Base-by-base conservation (phyloP, 2,797 vertebrate genomes). In the Decapterus maruadsi region DNA sequence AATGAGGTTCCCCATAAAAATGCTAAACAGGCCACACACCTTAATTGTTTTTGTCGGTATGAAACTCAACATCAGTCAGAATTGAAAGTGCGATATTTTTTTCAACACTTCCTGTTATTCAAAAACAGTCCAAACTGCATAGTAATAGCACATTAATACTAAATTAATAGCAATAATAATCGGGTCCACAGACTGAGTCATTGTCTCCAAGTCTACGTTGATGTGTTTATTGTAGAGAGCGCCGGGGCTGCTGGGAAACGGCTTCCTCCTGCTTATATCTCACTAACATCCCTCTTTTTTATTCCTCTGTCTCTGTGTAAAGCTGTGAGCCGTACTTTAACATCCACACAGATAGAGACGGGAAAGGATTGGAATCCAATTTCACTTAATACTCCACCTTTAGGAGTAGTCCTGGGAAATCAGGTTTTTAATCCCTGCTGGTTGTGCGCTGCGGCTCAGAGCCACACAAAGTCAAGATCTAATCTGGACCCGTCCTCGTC, bases 351-450 rank as follows among this genome's bases (percentile, higher is more conserved):
- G 66, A 83, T 72, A 77, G 61, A 81, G 70, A 68, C 68, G 46
- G 77, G 74, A 74, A 63, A 67, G 82, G 82, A 89, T 85, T 79
- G 86, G 74, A 93, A 89, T 90, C 89, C 78, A 89, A 87, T 92
- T 92, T 88, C 81, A 83, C 68, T 79, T 87, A 86, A 90, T 87
- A 72, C 81, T 71, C 68, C 64, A 89, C 86, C 85, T 89, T 86
- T 75, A 84, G 84, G 70, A 83, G 78, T 34, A 76, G 86, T 84
- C 88, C 76, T 74, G 90, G 88, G 87, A 90, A 91, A 91, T 91
- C 81, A 85, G 64, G 26, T 0, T 69, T 89, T 89, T 91, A 92
- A 93, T 92, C 91, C 83, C 79, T 78, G 1, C 74, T 40, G 86
- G 69, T 57, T 77, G 77, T 68, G 78, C 75, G 69, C 54, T 40